Evolutionary conservation across 2,113 vertebrate species (phyloP).

Genomic region (Eretmochelys imbricata): DNA sequence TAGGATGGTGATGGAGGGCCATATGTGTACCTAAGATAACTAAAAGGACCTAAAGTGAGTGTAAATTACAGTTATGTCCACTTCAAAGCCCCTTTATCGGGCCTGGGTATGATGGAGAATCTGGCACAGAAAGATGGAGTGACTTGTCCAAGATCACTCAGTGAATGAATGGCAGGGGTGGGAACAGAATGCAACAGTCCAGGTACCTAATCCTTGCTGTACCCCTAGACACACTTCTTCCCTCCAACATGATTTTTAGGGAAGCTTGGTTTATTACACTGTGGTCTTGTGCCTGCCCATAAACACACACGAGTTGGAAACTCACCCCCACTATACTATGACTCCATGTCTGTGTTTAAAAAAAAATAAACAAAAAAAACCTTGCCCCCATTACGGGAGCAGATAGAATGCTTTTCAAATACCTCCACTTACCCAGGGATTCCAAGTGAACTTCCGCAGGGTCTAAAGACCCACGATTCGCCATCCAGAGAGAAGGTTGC

Average conservation of each 20-base stretch:
- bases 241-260: neutral
- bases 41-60: neutral
- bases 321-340: rapidly evolving
- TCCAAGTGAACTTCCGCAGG: neutral
- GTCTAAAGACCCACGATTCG: rapidly evolving
- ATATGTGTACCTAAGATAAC: neutral
- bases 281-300: rapidly evolving
- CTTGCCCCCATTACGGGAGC: neutral
- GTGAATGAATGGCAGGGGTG: neutral
- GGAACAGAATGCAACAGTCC: neutral
- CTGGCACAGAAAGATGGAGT: neutral
- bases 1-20: neutral
- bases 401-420: neutral
- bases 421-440: slow-evolving; percentile 1
- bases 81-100: neutral
- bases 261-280: neutral
- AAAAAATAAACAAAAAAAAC: neutral
- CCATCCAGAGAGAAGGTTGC: neutral
- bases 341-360: rapidly evolving
- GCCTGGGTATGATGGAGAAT: neutral
- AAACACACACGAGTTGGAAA: rapidly evolving
- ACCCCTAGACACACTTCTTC: neutral
- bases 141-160: neutral
- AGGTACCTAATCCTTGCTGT: neutral
- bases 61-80: neutral